Evolutionary conservation across 2,888 invertebrate genomes (phyloP).

Genomic region (Odontomyia ornata): DNA sequence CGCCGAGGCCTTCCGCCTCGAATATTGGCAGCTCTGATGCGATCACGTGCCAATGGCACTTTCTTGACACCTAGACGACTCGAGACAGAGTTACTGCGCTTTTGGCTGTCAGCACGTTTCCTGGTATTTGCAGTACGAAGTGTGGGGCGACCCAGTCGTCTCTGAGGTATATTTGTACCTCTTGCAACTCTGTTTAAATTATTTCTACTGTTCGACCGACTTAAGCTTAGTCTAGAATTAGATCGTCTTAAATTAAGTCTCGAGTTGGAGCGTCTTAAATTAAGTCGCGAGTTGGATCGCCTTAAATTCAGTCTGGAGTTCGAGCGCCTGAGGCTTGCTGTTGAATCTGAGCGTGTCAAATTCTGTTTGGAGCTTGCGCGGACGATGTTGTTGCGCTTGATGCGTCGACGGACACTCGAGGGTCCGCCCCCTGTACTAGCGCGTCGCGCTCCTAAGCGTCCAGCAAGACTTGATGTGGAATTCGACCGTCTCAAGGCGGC

Average conservation of each 20-base stretch:
- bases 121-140: not conserved
- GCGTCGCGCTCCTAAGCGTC: slow-evolving; percentile 56
- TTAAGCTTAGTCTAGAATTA: slow-evolving; percentile 40
- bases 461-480: slow-evolving; percentile 55
- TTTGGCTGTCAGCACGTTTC: slow-evolving; percentile 28
- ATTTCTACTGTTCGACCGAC: not conserved
- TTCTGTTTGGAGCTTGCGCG: slow-evolving; percentile 27
- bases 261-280: slow-evolving; percentile 47
- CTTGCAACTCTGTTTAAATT: not conserved
- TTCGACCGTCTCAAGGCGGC: slow-evolving; percentile 57
- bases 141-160: slow-evolving; percentile 6
- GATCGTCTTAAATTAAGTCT: slow-evolving; percentile 45
- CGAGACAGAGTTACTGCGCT: slow-evolving; percentile 45
- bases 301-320: slow-evolving; percentile 44
- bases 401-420: slow-evolving; percentile 52
- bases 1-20: slow-evolving; percentile 27
- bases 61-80: slow-evolving; percentile 44
- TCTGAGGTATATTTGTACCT: not conserved
- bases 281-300: slow-evolving; percentile 18
- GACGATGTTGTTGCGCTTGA: slow-evolving; percentile 40
- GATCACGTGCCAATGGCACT: slow-evolving; percentile 34
- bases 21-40: slow-evolving; percentile 15
- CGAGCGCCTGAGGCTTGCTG: slow-evolving; percentile 46
- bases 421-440: slow-evolving; percentile 56
- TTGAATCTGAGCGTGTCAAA: slow-evolving; percentile 47